phyloP scores from a whole-genome alignment of 2,113 vertebrate species.

The Rafetus swinhoei region DNA sequence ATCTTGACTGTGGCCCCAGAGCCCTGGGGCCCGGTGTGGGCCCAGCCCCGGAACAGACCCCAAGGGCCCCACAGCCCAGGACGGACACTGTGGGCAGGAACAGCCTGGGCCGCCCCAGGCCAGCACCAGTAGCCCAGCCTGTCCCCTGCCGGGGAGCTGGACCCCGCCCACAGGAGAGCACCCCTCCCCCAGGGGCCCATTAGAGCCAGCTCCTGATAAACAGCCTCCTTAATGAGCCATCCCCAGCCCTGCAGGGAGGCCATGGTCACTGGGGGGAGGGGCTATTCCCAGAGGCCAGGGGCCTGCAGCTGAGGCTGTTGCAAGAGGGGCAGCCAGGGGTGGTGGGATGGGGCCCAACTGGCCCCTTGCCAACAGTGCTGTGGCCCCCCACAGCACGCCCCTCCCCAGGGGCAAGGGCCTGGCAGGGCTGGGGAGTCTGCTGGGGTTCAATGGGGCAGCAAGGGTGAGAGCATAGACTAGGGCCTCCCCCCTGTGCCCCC shows the following conservation, averaged over 20 bases:
- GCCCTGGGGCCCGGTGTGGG: background rate
- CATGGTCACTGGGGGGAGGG: background rate
- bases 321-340: background rate
- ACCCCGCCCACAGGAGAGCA: background rate
- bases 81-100: background rate
- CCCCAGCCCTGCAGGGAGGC: background rate
- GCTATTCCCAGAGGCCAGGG: background rate
- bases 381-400: background rate
- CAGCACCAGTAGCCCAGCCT: rapidly evolving
- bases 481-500: background rate
- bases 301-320: background rate
- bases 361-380: too few relatives aligned
- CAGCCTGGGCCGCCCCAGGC: too few relatives aligned
- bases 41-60: background rate
- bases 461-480: background rate
- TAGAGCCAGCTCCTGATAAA: slow-evolving; percentile 43
- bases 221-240: background rate
- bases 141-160: background rate
- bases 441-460: background rate
- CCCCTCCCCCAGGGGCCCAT: background rate
- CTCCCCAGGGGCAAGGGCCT: background rate
- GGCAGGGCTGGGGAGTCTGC: background rate
- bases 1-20: background rate
- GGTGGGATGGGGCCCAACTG: background rate
- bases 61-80: background rate